These are phyloP conservation scores for Falco berigora DNA, from an alignment of 2,797 vertebrate genomes.

Conservation along the genomic window DNA sequence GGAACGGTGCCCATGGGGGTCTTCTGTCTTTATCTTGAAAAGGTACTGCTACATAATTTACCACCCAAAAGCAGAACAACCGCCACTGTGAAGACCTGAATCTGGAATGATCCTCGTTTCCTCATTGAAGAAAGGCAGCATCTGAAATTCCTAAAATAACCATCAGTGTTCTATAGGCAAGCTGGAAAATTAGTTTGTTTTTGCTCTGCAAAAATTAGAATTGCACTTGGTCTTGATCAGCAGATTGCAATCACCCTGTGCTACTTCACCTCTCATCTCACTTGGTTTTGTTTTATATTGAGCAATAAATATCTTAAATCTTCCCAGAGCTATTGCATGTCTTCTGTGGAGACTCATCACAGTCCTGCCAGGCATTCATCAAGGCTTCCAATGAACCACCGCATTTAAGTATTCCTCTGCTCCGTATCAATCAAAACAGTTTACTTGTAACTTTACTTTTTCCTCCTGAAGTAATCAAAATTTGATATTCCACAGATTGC, in stretches of 20 bases:
- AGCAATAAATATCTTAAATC: conserved; percentile 40
- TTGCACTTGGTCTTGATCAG: not conserved
- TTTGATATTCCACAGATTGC: conserved; percentile 47
- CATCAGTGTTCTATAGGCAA: not conserved
- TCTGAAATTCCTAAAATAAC: not conserved
- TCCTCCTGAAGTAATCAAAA: conserved; percentile 37
- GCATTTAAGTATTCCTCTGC: conserved; percentile 23
- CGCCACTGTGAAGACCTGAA: not conserved
- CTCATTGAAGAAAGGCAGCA: not conserved
- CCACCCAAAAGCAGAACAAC: not conserved
- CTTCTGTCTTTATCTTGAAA: not conserved
- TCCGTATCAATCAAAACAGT: conserved; percentile 56
- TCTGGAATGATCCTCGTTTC: not conserved
- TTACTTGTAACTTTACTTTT: conserved; percentile 53
- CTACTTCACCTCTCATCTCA: not conserved
- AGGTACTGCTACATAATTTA: not conserved
- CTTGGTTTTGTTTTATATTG: conserved; percentile 53
- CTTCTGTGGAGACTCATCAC: conserved; percentile 26
- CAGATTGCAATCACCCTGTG: not conserved
- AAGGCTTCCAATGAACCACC: not conserved
- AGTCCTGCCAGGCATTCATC: conserved; percentile 46
- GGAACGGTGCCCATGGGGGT: not conserved
- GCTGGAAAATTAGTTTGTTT: conserved; percentile 21
- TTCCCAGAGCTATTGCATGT: conserved; percentile 2
- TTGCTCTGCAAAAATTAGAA: not conserved